Percentiles rank a stretch among this genome's conserved stretches.
Evolutionary conservation across 2,888 invertebrate species (phyloP).

Genomic region (Branchipolynoe longqiensis): DNA sequence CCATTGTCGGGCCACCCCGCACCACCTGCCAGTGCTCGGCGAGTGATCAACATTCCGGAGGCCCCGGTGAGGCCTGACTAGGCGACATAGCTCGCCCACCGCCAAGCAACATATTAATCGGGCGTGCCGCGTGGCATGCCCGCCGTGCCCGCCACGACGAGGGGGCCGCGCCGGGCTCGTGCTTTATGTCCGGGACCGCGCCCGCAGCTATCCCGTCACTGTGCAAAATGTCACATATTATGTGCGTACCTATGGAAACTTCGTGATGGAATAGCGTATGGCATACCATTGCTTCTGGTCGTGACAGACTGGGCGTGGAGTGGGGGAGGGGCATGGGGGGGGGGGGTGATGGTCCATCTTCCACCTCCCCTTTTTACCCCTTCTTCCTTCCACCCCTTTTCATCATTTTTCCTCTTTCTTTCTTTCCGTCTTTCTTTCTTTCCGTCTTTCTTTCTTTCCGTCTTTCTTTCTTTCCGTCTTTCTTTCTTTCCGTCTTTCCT

Average conservation of each 20-base stretch:
- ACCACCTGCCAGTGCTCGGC: constrained; percentile 14
- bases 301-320: not conserved
- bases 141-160: not conserved
- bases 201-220: not conserved
- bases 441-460: too few species aligned
- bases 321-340: not conserved
- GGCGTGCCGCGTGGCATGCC: not conserved
- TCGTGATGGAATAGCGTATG: constrained; percentile 22
- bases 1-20: not conserved
- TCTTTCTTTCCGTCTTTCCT: too few species aligned
- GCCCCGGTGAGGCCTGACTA: not conserved
- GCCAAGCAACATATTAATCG: constrained; percentile 52
- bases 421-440: too few species aligned
- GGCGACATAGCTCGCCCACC: constrained; percentile 34
- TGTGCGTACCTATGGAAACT: not conserved
- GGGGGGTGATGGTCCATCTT: too few species aligned
- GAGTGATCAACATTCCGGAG: constrained; percentile 14
- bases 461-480: too few species aligned
- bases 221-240: not conserved
- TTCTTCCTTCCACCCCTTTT: too few species aligned
- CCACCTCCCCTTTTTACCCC: too few species aligned
- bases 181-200: not conserved
- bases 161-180: not conserved
- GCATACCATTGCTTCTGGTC: not conserved
- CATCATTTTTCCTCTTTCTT: too few species aligned